Base-by-base conservation (phyloP, 2,113 vertebrate genomes). In the Sander vitreus region DNA sequence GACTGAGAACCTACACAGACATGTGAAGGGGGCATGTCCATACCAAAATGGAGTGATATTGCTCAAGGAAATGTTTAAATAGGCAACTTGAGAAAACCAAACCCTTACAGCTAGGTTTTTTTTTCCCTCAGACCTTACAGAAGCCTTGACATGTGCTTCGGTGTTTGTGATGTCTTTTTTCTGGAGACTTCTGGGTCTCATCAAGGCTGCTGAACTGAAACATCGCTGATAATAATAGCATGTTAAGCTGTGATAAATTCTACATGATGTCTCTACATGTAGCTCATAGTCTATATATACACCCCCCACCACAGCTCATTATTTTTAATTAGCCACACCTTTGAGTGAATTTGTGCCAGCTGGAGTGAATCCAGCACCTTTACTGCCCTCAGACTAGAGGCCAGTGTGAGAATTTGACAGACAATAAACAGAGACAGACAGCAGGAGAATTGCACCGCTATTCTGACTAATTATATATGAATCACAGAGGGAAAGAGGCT, bases 401-500 rank as follows among this genome's bases (percentile, higher is more conserved):
- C 27, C 43, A 39, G 72, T 53, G 60, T 62, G 75, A 80, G 66
- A 71, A 70, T 85, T 58, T 80, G 57, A 82, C 48, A 83, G 82
- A 87, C 59, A 85, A 59, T 64, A 70, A 33, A 76, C 39, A 57
- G 48, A 84, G 67, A 80, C 48, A 77, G 76, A 76, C 84, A 85
- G 65, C 67, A 84, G 72, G 68, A 80, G 79, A 73, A 73, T 12
- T 55, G 27, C 65, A 68, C 14, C 13, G 54, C 48, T 59, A 48
- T 76, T 76, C 48, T 81, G 71, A 80, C 76, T 89, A 85, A 91
- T 91, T 82, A 87, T 51, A 78, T 78, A 79, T 87, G 85, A 88
- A 65, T 92, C 85, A 87, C 57, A 9, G 53, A 86, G 64, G 76
- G 55, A 77, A 54, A 65, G 71, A 83, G 63, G 53, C 70, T 75